Percentiles rank a stretch among this genome's conserved stretches.
These are phyloP conservation scores for Chymomyza costata DNA, from an alignment of 1,140 invertebrate species.

Conservation along the genomic window DNA sequence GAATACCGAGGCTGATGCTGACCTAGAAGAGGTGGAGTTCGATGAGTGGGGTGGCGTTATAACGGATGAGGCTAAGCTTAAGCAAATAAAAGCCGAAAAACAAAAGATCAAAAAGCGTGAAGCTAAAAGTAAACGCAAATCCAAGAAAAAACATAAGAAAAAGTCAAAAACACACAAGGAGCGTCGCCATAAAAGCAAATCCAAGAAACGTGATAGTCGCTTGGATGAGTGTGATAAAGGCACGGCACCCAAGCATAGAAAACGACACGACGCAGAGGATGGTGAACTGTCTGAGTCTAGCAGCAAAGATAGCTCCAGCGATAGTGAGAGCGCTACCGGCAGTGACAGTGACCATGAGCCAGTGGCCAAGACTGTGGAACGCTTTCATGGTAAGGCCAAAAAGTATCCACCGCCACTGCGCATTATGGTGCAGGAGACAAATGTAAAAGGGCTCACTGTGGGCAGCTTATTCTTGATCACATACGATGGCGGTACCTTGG, in stretches of 20 bases:
- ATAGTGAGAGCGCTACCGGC: slow-evolving; percentile 17
- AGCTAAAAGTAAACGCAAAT: slow-evolving; percentile 39
- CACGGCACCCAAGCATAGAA: slow-evolving; percentile 2
- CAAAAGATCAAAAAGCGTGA: slow-evolving; percentile 33
- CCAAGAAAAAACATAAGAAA: slow-evolving; percentile 40
- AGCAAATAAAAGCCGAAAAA: slow-evolving; percentile 47
- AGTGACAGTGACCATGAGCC: slow-evolving; percentile 61
- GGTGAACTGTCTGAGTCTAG: slow-evolving; percentile 52
- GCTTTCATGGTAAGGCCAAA: slow-evolving; percentile 77
- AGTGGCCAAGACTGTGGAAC: slow-evolving; percentile 59
- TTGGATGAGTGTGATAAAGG: slow-evolving; percentile 6
- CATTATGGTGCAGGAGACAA: slow-evolving; percentile 88
- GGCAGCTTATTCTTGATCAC: slow-evolving; percentile 91
- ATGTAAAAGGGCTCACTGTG: slow-evolving; percentile 80
- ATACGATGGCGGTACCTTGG: slow-evolving; percentile 89
- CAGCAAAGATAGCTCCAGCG: slow-evolving; percentile 32
- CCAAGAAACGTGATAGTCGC: slow-evolving; percentile 33
- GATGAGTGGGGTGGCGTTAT: slow-evolving; percentile 64
- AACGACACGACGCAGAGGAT: slow-evolving; percentile 39
- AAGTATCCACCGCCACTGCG: slow-evolving; percentile 90
- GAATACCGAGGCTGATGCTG: slow-evolving; percentile 1
- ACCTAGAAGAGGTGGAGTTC: slow-evolving; percentile 50
- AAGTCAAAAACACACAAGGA: slow-evolving; percentile 17
- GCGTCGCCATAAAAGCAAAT: slow-evolving; percentile 18
- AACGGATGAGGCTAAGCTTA: slow-evolving; percentile 35